Conservation (phyloP, 2,888 invertebrate species). For the Ectemnius continuus region DNA sequence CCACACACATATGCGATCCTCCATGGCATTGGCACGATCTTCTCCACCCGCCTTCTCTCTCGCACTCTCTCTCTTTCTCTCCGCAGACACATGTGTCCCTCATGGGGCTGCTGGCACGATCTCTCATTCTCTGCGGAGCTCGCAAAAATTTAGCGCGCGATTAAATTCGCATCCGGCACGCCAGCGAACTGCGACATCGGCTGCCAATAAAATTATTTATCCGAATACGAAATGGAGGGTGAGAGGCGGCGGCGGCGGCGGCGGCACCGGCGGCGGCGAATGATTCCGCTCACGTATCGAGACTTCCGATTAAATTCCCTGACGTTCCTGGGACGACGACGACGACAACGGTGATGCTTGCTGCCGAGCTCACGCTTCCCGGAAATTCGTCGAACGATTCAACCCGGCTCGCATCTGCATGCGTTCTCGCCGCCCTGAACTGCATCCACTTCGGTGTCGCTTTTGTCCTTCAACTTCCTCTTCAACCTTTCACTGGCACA, state of each 20-base stretch:
- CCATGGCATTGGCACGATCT: not conserved
- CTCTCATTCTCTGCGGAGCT: not conserved
- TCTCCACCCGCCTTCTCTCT: not conserved
- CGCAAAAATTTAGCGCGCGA: conserved; percentile 14
- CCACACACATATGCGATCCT: not conserved
- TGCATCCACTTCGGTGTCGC: conserved; percentile 17
- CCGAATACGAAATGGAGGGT: conserved; percentile 33
- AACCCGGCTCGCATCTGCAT: not conserved
- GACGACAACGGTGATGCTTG: too few relatives aligned
- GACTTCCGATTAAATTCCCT: conserved; percentile 44
- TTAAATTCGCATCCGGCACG: conserved; percentile 5
- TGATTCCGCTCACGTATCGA: conserved; percentile 44
- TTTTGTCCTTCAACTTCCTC: conserved; percentile 29
- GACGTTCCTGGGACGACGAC: conserved; percentile 6
- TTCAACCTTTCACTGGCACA: too few relatives aligned
- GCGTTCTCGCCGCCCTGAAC: conserved; percentile 6
- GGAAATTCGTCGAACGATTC: conserved; percentile 16
- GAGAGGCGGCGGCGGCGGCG: too few relatives aligned
- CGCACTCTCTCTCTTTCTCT: not conserved
- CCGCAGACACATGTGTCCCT: not conserved
- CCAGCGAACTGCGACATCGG: not conserved
- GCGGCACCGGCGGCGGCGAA: not conserved
- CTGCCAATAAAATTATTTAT: conserved; percentile 36
- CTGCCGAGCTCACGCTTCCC: too few relatives aligned
- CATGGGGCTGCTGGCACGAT: not conserved